Evolutionary conservation across 2,888 invertebrate species (phyloP).

Genomic region (Plagiodera versicolora): DNA sequence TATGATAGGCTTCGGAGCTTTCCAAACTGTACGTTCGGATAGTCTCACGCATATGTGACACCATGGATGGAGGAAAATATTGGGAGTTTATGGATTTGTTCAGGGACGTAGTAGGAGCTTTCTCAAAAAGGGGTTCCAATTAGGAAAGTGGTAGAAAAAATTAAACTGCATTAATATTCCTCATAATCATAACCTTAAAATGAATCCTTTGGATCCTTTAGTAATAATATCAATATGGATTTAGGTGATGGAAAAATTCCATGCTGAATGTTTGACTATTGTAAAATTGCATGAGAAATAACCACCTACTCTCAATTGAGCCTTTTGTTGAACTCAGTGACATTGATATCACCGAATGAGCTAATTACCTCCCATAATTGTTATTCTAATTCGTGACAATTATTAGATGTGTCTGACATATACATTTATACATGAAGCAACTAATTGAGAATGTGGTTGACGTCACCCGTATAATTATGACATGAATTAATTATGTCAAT

Average conservation of each 20-base stretch:
- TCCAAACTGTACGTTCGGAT: neutral
- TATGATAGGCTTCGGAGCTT: neutral
- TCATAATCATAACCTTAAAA: too few species aligned
- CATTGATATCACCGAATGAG: constrained; percentile 25
- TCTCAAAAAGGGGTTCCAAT: too few species aligned
- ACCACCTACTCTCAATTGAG: neutral
- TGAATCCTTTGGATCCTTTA: too few species aligned
- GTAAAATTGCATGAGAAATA: neutral
- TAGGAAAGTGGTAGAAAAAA: too few species aligned
- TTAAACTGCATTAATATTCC: too few species aligned
- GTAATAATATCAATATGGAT: too few species aligned
- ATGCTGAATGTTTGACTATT: neutral
- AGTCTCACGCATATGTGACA: neutral
- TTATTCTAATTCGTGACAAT: constrained; percentile 33
- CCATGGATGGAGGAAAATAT: too few species aligned
- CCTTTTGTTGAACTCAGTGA: neutral
- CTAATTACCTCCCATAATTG: constrained; percentile 32
- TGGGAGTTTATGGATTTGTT: too few species aligned
- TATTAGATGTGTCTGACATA: constrained; percentile 28
- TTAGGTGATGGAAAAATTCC: too few species aligned
- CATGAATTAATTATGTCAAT: constrained; percentile 26
- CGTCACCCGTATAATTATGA: constrained; percentile 25
- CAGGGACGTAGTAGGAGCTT: too few species aligned
- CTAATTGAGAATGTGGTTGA: constrained; percentile 25
- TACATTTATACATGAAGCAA: constrained; percentile 19